A percentile compares a stretch with the other conserved stretches of the same genome.
Evolutionary conservation across 2,797 vertebrate genomes (phyloP).

Genomic region (Sarcophilus harrisii): DNA sequence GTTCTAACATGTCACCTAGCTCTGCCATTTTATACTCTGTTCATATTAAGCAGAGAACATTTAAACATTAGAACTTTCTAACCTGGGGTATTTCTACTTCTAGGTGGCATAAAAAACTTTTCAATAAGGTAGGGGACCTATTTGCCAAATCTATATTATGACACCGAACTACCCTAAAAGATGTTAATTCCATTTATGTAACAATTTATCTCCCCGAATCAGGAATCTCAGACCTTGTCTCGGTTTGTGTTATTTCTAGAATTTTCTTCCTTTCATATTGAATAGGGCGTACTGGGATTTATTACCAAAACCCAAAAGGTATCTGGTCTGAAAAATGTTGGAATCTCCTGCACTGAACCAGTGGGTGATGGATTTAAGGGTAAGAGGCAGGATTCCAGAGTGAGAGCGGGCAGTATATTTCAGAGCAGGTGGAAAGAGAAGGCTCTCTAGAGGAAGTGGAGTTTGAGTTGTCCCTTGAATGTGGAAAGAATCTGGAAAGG

Average conservation of each 20-base stretch:
- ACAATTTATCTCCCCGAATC: background rate
- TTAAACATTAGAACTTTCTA: background rate
- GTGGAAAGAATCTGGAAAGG: background rate
- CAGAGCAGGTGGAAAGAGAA: background rate
- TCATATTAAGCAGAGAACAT: background rate
- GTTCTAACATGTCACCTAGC: background rate
- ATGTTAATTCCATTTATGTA: background rate
- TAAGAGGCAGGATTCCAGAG: background rate
- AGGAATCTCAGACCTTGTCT: background rate
- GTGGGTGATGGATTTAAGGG: background rate
- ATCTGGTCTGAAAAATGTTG: background rate
- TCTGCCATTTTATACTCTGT: background rate
- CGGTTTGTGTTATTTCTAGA: background rate
- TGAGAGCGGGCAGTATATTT: background rate
- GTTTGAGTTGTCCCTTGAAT: background rate
- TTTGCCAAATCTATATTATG: background rate
- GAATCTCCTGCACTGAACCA: background rate
- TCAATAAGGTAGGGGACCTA: background rate
- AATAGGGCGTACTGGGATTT: background rate
- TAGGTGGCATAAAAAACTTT: background rate
- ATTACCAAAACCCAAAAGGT: background rate
- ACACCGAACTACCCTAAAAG: background rate
- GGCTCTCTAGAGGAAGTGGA: background rate
- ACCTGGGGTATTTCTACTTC: background rate
- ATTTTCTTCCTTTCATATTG: background rate